phyloP scores from a whole-genome alignment of 2,888 invertebrate species.

The Spatulosminthurus flaviceps region DNA sequence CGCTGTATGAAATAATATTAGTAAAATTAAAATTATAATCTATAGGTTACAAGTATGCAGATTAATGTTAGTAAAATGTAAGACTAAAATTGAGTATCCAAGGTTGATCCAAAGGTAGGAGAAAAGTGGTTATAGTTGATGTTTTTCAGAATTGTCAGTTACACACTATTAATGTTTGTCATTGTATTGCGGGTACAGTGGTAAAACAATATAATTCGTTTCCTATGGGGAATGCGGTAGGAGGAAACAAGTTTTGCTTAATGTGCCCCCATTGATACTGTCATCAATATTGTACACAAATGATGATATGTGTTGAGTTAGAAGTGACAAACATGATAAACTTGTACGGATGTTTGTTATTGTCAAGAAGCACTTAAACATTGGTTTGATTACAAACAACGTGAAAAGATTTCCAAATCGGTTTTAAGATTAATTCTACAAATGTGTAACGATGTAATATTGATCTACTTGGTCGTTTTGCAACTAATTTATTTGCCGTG shows the following conservation, averaged over 20 bases:
- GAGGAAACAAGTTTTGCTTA: neutral
- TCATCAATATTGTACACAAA: constrained; percentile 14
- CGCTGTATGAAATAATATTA: constrained; percentile 33
- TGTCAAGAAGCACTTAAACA: no score
- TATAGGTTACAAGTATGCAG: no score
- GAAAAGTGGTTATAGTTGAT: neutral
- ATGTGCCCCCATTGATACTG: neutral
- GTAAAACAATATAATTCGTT: neutral
- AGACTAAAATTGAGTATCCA: neutral
- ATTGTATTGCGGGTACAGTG: constrained; percentile 18
- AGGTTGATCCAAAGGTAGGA: no score
- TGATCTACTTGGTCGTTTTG: neutral
- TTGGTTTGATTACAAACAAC: no score
- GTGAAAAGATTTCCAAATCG: no score
- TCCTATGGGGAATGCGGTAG: neutral
- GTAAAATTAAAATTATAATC: constrained; percentile 42
- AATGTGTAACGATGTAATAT: neutral
- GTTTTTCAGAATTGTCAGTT: constrained; percentile 6
- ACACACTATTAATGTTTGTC: constrained; percentile 16
- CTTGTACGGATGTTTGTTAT: no score
- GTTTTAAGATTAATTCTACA: no score
- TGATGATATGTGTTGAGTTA: neutral
- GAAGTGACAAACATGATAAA: no score
- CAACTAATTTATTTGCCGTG: constrained; percentile 25
- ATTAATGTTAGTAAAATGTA: neutral